A percentile compares a stretch with the other conserved stretches of the same genome.
Evolutionary conservation across 1,140 invertebrate genomes (phyloP).

Genomic region (Choristoneura fumiferana): DNA sequence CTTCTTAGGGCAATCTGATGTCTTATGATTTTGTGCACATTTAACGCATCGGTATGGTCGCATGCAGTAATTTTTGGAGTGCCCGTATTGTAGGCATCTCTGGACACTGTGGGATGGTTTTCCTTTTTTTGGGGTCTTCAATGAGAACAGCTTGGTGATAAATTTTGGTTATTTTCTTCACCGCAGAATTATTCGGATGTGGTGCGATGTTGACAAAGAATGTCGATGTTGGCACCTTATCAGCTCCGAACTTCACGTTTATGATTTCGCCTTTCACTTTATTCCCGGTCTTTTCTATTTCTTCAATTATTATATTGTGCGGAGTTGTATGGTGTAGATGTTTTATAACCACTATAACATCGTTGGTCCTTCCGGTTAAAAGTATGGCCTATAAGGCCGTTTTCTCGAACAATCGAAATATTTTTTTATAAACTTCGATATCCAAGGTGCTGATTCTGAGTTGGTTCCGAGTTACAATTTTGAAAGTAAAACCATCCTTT

Average conservation of each 20-base stretch:
- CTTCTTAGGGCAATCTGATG: too few relatives aligned
- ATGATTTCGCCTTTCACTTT: too few relatives aligned
- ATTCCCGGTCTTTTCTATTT: not conserved
- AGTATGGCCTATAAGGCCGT: too few relatives aligned
- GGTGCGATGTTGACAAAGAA: too few relatives aligned
- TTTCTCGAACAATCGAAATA: too few relatives aligned
- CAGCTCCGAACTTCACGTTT: too few relatives aligned
- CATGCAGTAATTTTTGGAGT: slow-evolving; percentile 16
- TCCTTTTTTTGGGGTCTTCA: slow-evolving; percentile 31
- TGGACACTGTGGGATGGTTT: slow-evolving; percentile 41
- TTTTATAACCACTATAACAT: slow-evolving; percentile 11
- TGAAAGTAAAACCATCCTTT: too few relatives aligned
- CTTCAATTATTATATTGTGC: not conserved
- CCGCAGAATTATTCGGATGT: slow-evolving; percentile 46
- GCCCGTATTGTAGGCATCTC: slow-evolving; percentile 48
- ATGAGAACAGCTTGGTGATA: slow-evolving; percentile 29
- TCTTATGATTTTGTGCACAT: not conserved
- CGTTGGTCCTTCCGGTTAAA: too few relatives aligned
- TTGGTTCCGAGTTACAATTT: too few relatives aligned
- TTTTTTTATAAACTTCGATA: too few relatives aligned
- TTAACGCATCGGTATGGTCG: slow-evolving; percentile 11
- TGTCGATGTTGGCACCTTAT: too few relatives aligned
- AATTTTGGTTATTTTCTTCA: slow-evolving; percentile 36
- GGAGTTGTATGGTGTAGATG: slow-evolving; percentile 7
- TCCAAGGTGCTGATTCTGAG: too few relatives aligned